Base-by-base conservation (phyloP, 2,888 invertebrate genomes). In the Microchrysa polita region DNA sequence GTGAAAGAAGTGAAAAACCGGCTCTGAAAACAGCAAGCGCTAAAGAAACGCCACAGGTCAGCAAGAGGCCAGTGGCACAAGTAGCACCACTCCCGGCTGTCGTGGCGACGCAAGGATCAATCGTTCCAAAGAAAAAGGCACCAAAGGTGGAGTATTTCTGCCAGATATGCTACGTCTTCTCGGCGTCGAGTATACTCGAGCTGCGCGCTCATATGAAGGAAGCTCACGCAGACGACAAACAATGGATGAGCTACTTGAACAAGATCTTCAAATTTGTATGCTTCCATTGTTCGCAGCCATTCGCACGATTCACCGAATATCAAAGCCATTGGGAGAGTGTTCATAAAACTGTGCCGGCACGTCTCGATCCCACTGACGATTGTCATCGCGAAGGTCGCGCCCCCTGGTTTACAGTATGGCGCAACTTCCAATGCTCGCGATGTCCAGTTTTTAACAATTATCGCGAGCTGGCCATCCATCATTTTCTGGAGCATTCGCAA, bases 401-500 rank as follows among this genome's bases (percentile, higher is more conserved):
- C 12, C 40, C 57, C 0, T 72, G 60, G 48, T 72, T 72, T 23
- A 60, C 48, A 22, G 48, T 72, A 1, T 9, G n/a, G 12, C 5
- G 23, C 7, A 34, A 34, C 20, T 22, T 40, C 5, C 23, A n/a
- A 12, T 69, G 69, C 42, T 40, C 57, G 2, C 20, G 20, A 5
- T 69, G 69, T 42, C 78, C 73, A 67, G 79, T 75, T 1, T 73
- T 75, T 23, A 60, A 55, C 14, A 75, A 77, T n/a, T 77, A 81
- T 2, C 40, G 42, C 22, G 73, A 78, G 0, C 72, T 83, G 0
- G 63, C 40, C 5, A 20, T 23, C 0, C 77, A 77, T 67, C 76
- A 77, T 57, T 79, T 78, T 48, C 73, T 63, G 1, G 69, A 77
- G 2, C 83, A 83, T 74, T 81, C 81, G 78, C 69, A 76, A 1